phyloP scores from a whole-genome alignment of 2,113 vertebrate genomes.

The Ceyx cyanopectus region DNA sequence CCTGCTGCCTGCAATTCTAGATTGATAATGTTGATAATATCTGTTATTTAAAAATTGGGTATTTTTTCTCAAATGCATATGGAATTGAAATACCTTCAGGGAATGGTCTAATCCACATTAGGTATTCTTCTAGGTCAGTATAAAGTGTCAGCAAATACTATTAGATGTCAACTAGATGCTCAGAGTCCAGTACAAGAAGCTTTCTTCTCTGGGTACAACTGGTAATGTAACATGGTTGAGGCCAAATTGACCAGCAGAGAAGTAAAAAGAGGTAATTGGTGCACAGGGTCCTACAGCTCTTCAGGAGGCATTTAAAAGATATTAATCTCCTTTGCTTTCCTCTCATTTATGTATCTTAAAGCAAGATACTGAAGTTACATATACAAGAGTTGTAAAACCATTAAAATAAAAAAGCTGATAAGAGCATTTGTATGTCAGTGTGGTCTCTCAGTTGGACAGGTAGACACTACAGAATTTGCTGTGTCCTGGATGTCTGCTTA shows the following conservation, averaged over 20 bases:
- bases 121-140: background rate
- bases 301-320: background rate
- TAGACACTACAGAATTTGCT: background rate
- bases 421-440: fast-evolving
- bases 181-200: background rate
- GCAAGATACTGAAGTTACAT: background rate
- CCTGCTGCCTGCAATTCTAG: no score
- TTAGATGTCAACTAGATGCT: fast-evolving
- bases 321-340: background rate
- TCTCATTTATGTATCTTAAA: background rate
- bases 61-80: background rate
- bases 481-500: background rate
- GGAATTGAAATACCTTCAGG: background rate
- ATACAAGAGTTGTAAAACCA: background rate
- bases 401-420: background rate
- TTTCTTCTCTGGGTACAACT: background rate
- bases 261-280: background rate
- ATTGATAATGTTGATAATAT: background rate
- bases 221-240: background rate
- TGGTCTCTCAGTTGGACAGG: background rate
- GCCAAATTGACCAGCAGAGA: background rate
- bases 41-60: background rate
- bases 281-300: background rate
- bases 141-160: background rate
- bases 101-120: background rate